Evolutionary conservation across 2,888 invertebrate genomes (phyloP).

Genomic region (Lochmaea capreae): DNA sequence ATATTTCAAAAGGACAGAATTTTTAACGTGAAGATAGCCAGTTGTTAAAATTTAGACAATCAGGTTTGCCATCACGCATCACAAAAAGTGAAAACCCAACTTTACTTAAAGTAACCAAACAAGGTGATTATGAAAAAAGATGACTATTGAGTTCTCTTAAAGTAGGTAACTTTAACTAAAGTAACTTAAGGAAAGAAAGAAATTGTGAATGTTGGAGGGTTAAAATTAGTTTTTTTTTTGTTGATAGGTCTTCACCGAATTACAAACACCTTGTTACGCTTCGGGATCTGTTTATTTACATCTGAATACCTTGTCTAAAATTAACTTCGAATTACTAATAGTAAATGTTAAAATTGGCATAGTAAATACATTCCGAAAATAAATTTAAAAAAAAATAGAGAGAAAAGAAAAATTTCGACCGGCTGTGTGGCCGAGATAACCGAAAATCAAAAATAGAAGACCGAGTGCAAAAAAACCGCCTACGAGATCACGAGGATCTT

Average conservation of each 20-base stretch:
- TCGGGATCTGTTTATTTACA: constrained; percentile 11
- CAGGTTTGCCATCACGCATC: no score
- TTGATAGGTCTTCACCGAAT: not conserved
- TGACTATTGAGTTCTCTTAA: no score
- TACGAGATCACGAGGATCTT: constrained; percentile 52
- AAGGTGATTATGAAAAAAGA: no score
- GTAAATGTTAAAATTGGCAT: constrained; percentile 11
- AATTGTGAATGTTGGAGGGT: no score
- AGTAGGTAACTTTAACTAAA: no score
- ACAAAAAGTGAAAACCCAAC: no score
- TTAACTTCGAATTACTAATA: constrained; percentile 5
- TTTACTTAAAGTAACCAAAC: no score
- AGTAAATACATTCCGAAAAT: constrained; percentile 35
- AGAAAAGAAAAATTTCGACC: not conserved
- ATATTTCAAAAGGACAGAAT: no score
- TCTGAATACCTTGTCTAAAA: constrained; percentile 4
- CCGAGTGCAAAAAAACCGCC: constrained; percentile 53
- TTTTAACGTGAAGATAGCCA: no score
- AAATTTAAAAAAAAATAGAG: not conserved
- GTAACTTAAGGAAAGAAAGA: no score
- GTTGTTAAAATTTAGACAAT: no score
- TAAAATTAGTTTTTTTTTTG: no score
- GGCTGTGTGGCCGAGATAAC: constrained; percentile 7
- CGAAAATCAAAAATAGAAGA: constrained; percentile 46
- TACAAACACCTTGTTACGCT: constrained; percentile 1